These are phyloP conservation scores for Liposcelis brunnea DNA, from an alignment of 2,888 invertebrate genomes.

Conservation along the genomic window DNA sequence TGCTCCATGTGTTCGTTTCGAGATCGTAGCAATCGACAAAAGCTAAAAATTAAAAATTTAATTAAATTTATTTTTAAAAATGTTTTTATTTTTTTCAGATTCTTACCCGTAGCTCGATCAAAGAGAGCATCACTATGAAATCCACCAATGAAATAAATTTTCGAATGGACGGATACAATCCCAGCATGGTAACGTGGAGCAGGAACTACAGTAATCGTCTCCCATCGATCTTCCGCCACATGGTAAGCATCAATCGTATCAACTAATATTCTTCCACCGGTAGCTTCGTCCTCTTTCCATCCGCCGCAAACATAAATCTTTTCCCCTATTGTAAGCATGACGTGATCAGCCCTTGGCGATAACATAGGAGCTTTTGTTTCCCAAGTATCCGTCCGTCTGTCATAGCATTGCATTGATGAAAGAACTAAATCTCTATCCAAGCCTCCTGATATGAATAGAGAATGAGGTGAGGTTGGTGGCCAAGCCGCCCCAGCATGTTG, in stretches of 20 bases:
- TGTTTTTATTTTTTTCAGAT: background rate
- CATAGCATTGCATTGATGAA: constrained; percentile 30
- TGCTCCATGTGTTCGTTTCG: constrained; percentile 39
- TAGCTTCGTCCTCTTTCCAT: constrained; percentile 38
- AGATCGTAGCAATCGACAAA: constrained; percentile 49
- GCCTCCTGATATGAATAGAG: constrained; percentile 33
- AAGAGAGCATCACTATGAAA: constrained; percentile 48
- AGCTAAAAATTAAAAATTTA: constrained; percentile 22
- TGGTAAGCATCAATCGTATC: constrained; percentile 48
- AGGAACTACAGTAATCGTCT: constrained; percentile 40
- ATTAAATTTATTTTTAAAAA: background rate
- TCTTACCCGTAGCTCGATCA: constrained; percentile 37
- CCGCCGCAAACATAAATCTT: constrained; percentile 46
- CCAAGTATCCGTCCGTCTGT: constrained; percentile 35
- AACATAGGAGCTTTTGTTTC: constrained; percentile 34
- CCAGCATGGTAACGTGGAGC: constrained; percentile 51
- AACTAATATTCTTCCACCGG: constrained; percentile 34
- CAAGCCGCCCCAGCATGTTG: constrained; percentile 39
- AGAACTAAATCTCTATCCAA: constrained; percentile 36
- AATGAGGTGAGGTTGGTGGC: constrained; percentile 20
- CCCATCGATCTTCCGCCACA: constrained; percentile 37
- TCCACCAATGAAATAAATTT: constrained; percentile 51
- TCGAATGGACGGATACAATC: constrained; percentile 38
- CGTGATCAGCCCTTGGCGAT: constrained; percentile 45
- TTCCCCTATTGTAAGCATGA: constrained; percentile 37